Evolutionary conservation across 2,113 vertebrate genomes (phyloP).

Genomic region (Corvus hawaiiensis): DNA sequence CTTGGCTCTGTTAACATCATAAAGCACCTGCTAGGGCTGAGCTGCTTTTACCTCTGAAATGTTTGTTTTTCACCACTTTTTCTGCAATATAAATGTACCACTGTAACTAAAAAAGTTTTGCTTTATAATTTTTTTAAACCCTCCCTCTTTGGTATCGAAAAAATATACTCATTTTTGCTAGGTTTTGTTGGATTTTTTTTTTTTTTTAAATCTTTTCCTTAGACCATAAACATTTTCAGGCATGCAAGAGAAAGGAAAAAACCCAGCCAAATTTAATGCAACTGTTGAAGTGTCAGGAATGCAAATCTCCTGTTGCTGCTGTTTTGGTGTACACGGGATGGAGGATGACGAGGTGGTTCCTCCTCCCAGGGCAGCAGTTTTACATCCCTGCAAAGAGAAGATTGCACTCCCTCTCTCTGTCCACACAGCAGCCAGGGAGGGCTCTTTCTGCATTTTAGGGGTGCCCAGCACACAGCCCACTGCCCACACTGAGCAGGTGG

Average conservation of each 20-base stretch:
- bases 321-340: neutral
- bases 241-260: neutral
- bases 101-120: neutral
- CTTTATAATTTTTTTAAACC: neutral
- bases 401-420: neutral
- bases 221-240: neutral
- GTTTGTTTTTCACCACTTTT: neutral
- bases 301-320: neutral
- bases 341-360: neutral
- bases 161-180: neutral
- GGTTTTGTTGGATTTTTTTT: neutral
- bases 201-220: neutral
- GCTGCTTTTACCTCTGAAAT: neutral
- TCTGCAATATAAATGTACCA: neutral
- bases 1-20: neutral
- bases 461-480: neutral
- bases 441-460: neutral
- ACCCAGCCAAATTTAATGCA: neutral
- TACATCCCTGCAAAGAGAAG: neutral
- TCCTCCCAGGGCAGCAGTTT: neutral
- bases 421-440: rapidly evolving
- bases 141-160: neutral
- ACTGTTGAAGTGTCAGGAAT: neutral
- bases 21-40: constrained; percentile 31
- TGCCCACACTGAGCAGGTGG: neutral